A percentile compares a stretch with the other conserved stretches of the same genome.
These are phyloP conservation scores for Priocnemis perturbator DNA, from an alignment of 2,888 invertebrate species.

Conservation along the genomic window DNA sequence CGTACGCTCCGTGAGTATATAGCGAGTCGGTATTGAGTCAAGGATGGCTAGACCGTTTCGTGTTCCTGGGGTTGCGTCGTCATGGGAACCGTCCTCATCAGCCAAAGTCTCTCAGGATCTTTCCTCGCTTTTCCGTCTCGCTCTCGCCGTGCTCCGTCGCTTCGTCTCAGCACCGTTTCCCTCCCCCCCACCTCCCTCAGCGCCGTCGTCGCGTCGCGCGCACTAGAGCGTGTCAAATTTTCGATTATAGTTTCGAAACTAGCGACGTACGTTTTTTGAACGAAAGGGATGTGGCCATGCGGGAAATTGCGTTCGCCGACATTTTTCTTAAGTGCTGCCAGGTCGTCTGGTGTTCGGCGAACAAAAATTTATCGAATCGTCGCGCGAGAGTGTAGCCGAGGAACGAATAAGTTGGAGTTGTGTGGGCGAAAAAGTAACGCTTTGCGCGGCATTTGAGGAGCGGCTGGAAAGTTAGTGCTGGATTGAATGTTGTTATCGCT, in stretches of 20 bases:
- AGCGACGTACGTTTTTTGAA: conserved; percentile 23
- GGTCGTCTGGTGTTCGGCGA: conserved; percentile 2
- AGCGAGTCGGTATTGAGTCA: conserved; percentile 59
- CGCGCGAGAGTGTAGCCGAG: too few species aligned
- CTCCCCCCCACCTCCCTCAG: conserved; percentile 12
- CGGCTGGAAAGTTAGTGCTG: too few species aligned
- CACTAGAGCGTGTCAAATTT: conserved; percentile 27
- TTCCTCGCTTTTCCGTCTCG: conserved; percentile 30
- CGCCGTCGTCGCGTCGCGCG: conserved; percentile 31
- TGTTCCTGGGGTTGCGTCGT: conserved; percentile 70
- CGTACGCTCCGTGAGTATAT: conserved; percentile 50
- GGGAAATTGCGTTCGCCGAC: conserved; percentile 4
- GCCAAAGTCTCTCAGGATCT: conserved; percentile 59
- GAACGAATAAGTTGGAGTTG: too few species aligned
- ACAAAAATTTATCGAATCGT: too few species aligned
- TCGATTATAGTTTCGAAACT: neutral
- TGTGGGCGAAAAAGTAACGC: too few species aligned
- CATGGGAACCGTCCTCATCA: conserved; percentile 73
- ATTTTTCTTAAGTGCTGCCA: neutral
- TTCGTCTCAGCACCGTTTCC: conserved; percentile 26
- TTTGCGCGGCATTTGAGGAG: too few species aligned
- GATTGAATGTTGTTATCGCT: too few species aligned
- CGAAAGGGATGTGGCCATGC: neutral
- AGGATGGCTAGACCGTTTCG: conserved; percentile 69
- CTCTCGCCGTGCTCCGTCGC: conserved; percentile 12